Evolutionary conservation across 2,797 vertebrate species (phyloP), one percentile per base, ranked within the genome.

Genomic region (Sebastes trivittatus): DNA sequence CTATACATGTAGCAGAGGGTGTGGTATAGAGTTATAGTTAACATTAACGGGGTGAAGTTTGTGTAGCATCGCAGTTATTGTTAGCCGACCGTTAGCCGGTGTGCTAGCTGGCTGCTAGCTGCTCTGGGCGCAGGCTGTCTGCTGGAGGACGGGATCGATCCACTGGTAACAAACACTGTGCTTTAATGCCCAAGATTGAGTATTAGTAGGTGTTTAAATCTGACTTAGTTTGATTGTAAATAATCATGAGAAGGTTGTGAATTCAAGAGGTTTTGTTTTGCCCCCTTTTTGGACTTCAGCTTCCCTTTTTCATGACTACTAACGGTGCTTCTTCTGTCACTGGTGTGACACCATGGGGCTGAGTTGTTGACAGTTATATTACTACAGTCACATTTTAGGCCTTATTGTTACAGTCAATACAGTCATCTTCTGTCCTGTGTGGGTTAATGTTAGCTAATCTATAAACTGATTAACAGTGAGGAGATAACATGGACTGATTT

Each of bases 71-170:
- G 89, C 76, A 87, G 88, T 93, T 92, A 89, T 89, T 90, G 89
- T 92, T 88, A 56, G 36, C 82, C 82, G 84, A 84, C 80, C 80
- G 92, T 93, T 93, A 94, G 93, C 92, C 85, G 82, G 79, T 20
- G 22, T 87, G 93, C 90, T 94, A 93, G 69, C 84, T 42, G n/a
- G 71, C 84, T 42, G n/a, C 5, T 66, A 78, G 86, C 81, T 36
- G 55, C 69, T 83, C 27, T 81, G 90, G 93, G 93, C 91, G 92
- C 91, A 91, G 93, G 88, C 92, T 85, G 80, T 52, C 56, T 2
- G 62, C 67, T 75, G 71, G 79, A 78, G 36, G 36, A 72, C 78
- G 11, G 81, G 61, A 60, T 83, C 77, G 73, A 77, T 63, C 72
- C 54, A 4, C n/a, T 59, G 8, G 13, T 11, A 6, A 6, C 5